phyloP scores from a whole-genome alignment of 2,113 vertebrate genomes.

The Carassius auratus region DNA sequence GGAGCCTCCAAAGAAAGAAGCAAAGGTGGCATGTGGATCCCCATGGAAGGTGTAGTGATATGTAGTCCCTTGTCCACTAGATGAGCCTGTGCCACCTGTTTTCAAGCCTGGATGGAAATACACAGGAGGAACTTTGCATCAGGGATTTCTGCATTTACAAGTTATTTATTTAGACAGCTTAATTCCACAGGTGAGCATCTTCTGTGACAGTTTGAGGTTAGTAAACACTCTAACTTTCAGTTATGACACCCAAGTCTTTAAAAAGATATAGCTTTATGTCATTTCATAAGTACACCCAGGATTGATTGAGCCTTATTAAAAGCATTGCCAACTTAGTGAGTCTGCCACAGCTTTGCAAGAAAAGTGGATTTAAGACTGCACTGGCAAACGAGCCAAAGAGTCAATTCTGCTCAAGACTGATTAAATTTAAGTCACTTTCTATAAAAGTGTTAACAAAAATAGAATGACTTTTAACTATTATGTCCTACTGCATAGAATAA shows the following conservation, averaged over 20 bases:
- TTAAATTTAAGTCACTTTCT: neutral
- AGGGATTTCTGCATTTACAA: neutral
- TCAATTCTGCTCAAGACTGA: neutral
- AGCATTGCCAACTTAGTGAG: neutral
- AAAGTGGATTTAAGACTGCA: neutral
- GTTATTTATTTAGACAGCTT: neutral
- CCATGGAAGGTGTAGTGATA: constrained; percentile 99
- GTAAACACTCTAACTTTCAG: neutral
- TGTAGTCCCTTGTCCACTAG: constrained; percentile 87
- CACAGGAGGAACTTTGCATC: neutral
- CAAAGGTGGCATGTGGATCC: constrained; percentile 96
- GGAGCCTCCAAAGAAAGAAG: constrained; percentile 97
- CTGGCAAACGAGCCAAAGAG: neutral
- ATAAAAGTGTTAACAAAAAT: neutral
- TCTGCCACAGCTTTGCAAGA: neutral
- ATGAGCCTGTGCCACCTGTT: constrained; percentile 85
- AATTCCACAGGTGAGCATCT: neutral
- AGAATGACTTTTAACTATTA: neutral
- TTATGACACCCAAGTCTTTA: neutral
- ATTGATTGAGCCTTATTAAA: neutral
- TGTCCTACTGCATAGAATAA: neutral
- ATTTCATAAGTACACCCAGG: neutral
- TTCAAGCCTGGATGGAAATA: constrained; percentile 83
- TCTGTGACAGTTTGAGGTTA: constrained; percentile 7
- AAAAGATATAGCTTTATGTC: neutral